These are phyloP conservation scores for Cordylochernes scorpioides DNA, from an alignment of 2,888 invertebrate genomes.

Conservation along the genomic window DNA sequence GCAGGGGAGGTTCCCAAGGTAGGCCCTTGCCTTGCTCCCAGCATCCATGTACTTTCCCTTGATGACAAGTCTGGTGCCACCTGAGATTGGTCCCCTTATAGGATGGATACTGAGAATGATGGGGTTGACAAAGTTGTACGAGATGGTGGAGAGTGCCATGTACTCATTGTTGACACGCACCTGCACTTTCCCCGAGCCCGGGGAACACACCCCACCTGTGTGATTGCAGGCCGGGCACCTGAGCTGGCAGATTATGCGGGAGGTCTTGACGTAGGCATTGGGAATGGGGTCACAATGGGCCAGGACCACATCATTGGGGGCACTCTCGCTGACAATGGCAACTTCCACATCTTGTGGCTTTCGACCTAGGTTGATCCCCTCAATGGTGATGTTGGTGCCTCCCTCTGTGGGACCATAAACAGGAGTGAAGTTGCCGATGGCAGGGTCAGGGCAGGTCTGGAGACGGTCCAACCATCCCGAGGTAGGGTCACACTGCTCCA, in stretches of 20 bases:
- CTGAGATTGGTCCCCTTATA: conserved; percentile 65
- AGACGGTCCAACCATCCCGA: conserved; percentile 64
- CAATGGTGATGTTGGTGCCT: conserved; percentile 76
- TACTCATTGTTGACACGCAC: too few species aligned
- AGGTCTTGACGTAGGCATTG: conserved; percentile 57
- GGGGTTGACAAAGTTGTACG: too few species aligned
- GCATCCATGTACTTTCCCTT: conserved; percentile 79
- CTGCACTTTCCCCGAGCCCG: too few species aligned
- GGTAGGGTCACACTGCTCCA: conserved; percentile 47
- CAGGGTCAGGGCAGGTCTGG: conserved; percentile 81
- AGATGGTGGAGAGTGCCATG: too few species aligned
- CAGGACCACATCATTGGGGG: conserved; percentile 67
- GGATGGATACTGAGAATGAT: conserved; percentile 58
- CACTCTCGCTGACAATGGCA: conserved; percentile 52
- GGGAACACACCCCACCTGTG: too few species aligned
- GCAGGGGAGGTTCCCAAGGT: conserved; percentile 58
- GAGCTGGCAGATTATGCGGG: too few species aligned
- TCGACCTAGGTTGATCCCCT: conserved; percentile 80
- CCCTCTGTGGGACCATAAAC: conserved; percentile 80
- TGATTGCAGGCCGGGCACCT: too few species aligned
- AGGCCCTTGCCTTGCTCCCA: conserved; percentile 67
- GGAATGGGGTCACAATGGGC: conserved; percentile 75
- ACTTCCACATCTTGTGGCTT: conserved; percentile 70
- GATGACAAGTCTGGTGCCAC: conserved; percentile 72
- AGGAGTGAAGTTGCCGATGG: conserved; percentile 40